phyloP scores from a whole-genome alignment of 2,113 vertebrate species.

The Amphiprion percula region DNA sequence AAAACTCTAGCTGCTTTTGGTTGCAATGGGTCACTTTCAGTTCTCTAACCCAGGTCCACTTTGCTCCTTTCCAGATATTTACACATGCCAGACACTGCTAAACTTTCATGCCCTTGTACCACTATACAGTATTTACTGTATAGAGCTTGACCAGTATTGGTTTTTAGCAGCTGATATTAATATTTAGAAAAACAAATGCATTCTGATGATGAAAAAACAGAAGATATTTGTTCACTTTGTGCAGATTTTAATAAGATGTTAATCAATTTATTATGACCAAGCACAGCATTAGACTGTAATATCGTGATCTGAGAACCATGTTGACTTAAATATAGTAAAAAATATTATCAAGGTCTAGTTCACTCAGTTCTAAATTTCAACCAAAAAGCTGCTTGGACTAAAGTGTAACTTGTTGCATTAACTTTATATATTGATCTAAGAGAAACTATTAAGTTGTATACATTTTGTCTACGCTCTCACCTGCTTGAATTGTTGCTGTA shows the following conservation, averaged over 20 bases:
- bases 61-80: not conserved
- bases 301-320: not conserved
- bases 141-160: not conserved
- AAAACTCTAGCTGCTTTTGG: not conserved
- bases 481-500: not conserved
- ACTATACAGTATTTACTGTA: no score
- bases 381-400: not conserved
- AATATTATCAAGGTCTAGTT: no score
- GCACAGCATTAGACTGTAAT: not conserved
- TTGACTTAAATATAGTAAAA: not conserved
- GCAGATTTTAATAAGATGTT: not conserved
- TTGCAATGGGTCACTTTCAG: not conserved
- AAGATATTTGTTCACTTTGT: not conserved
- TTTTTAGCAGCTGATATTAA: not conserved
- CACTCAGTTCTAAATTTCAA: not conserved
- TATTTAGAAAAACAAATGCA: not conserved
- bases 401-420: not conserved
- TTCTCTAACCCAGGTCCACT: not conserved
- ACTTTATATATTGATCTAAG: not conserved
- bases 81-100: not conserved
- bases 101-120: conserved; percentile 10
- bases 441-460: not conserved
- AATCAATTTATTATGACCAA: not conserved
- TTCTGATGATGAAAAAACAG: not conserved
- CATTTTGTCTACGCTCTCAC: not conserved